Conservation (phyloP, 1,140 invertebrate species). For the Harpegnathos saltator region DNA sequence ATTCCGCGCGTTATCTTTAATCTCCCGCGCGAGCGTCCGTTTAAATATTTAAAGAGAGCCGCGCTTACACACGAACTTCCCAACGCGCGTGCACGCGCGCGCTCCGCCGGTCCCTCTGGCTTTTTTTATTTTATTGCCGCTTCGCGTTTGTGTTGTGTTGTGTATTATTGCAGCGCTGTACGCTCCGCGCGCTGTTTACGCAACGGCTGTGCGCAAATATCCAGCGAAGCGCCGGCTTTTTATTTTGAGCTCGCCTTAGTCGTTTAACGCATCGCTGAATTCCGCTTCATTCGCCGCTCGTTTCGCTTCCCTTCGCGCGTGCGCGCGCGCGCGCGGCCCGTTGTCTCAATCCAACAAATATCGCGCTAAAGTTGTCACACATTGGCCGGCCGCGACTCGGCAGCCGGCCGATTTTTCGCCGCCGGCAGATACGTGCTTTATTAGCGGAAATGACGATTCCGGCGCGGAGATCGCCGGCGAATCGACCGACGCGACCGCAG, state of each 20-base stretch:
- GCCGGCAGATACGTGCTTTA: not conserved
- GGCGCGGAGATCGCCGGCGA: not conserved
- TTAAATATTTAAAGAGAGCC: constrained; percentile 7
- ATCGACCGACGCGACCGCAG: constrained; percentile 26
- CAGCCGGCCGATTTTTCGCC: not conserved
- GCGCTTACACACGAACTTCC: constrained; percentile 4
- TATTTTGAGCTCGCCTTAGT: constrained; percentile 1
- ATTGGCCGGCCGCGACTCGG: not conserved
- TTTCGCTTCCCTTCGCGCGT: constrained; percentile 11
- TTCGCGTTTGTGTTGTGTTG: no score
- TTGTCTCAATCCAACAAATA: no score
- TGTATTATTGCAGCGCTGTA: no score
- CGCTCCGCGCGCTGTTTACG: no score
- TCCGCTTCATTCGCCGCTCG: not conserved
- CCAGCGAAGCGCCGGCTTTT: not conserved
- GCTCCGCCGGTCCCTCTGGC: no score
- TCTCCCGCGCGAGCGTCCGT: constrained; percentile 1
- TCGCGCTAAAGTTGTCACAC: not conserved
- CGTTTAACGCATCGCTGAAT: not conserved
- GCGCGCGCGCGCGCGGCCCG: no score
- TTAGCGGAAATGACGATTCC: constrained; percentile 6
- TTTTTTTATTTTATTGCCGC: no score
- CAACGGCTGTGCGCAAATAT: no score
- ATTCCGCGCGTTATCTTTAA: constrained; percentile 16
- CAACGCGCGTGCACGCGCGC: not conserved